Conservation (phyloP, 2,113 vertebrate species). For the Furnarius figulus region DNA sequence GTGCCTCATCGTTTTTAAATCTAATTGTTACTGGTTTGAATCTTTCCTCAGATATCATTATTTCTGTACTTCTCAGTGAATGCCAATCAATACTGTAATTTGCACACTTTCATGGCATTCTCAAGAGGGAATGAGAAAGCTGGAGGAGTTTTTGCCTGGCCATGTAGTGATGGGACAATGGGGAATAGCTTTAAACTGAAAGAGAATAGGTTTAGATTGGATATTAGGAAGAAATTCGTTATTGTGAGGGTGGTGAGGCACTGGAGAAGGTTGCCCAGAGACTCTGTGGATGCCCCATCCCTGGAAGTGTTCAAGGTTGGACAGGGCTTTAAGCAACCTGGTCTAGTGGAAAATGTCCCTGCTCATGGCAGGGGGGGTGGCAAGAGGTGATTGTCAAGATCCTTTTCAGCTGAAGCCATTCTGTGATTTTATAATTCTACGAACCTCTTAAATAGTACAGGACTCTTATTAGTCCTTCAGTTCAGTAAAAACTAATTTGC, state of each 20-base stretch:
- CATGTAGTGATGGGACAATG: neutral
- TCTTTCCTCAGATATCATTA: neutral
- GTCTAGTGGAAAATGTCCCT: accelerated
- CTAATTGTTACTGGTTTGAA: neutral
- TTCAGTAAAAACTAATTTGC: neutral
- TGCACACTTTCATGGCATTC: neutral
- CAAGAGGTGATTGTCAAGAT: neutral
- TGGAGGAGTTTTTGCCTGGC: neutral
- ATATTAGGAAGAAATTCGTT: neutral
- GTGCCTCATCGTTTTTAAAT: neutral
- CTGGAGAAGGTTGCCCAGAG: neutral
- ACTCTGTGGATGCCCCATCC: neutral
- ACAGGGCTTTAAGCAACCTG: accelerated
- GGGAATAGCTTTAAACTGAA: neutral
- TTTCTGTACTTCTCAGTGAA: neutral
- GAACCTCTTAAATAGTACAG: neutral
- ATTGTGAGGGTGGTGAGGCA: neutral
- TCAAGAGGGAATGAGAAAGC: neutral
- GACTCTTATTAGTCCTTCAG: neutral
- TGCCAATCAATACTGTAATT: neutral
- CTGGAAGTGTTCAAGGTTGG: neutral
- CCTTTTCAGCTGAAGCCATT: neutral
- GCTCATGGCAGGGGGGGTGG: accelerated
- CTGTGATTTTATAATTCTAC: neutral
- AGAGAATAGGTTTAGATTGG: neutral